Evolutionary conservation across 1,140 invertebrate genomes (phyloP).

Genomic region (Calycopis cecrops): DNA sequence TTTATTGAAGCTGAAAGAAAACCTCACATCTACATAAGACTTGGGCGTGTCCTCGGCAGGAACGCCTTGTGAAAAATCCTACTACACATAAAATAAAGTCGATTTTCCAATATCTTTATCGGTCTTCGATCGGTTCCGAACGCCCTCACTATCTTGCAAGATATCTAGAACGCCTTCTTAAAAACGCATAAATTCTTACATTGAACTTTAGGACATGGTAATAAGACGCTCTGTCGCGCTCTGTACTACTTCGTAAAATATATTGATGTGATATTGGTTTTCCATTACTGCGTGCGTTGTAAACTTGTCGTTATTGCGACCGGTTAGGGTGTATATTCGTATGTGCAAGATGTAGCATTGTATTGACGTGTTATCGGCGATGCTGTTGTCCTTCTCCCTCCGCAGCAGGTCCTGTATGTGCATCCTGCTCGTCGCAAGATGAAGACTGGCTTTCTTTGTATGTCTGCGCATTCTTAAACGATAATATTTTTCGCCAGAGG

Average conservation of each 20-base stretch:
- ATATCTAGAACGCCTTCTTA: conserved; percentile 72
- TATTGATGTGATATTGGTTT: conserved; percentile 73
- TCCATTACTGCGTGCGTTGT: conserved; percentile 50
- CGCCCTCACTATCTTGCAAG: conserved; percentile 71
- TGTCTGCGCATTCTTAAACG: conserved; percentile 63
- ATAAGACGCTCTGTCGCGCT: conserved; percentile 35
- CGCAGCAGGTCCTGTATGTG: conserved; percentile 41
- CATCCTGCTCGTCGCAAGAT: conserved; percentile 62
- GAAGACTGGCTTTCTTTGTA: conserved; percentile 58
- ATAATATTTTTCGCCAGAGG: conserved; percentile 29
- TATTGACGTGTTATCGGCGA: conserved; percentile 73
- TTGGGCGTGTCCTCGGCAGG: conserved; percentile 55
- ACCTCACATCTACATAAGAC: conserved; percentile 49
- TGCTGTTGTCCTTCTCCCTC: conserved; percentile 55
- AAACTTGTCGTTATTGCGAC: conserved; percentile 32
- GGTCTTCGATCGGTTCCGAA: conserved; percentile 64
- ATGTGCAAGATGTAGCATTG: conserved; percentile 50
- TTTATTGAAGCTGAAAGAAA: conserved; percentile 44
- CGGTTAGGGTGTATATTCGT: conserved; percentile 31
- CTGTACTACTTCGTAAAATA: conserved; percentile 41
- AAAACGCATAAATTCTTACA: conserved; percentile 34
- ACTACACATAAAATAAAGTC: conserved; percentile 52
- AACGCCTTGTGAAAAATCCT: conserved; percentile 54
- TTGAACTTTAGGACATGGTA: conserved; percentile 31
- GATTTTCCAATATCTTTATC: conserved; percentile 66